Base-by-base conservation (phyloP, 2,113 vertebrate species). In the Ophthalmolycus amberensis region DNA sequence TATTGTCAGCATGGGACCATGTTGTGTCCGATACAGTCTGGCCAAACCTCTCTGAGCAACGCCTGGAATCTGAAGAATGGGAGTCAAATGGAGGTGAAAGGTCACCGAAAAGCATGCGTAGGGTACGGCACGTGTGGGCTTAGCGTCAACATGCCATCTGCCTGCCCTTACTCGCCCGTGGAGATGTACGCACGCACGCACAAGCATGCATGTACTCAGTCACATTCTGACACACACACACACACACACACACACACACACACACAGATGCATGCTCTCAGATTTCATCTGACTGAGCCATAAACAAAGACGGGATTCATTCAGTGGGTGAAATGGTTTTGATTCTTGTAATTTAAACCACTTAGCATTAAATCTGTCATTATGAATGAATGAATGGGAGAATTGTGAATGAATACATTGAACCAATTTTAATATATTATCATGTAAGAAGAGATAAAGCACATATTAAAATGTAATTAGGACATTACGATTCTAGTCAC, bases 11-110 rank as follows among this genome's bases (percentile, higher is more conserved):
- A 77, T 29, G 40, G 34, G 46, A 37, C 58, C 63, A 38, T 86
- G 63, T 75, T 84, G 68, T 88, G 80, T 86, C 67, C 46, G 37
- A 48, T 71, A 62, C 67, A 76, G 84, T 80, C 29, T 5, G 15
- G 70, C 82, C 82, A 63, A 90, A 79, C 89, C 88, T 85, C 84
- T 82, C 66, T 11, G 63, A 90, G 85, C 66, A 71, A 91, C 73
- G 75, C 18, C 37, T 62, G 93, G 94, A 94, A 95, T 95, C 85
- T 64, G 40, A 89, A 59, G 93, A 93, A 93, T 94, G 91, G 83
- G 74, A 88, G 50, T 88, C 71, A 79, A 42, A 88, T 86, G 67
- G 89, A 86, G 90, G 93, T 92, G 88, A 93, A 88, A 50, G 94
- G 94, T 93, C 92, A 90, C 29, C 2, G 71, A 56, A 60, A 86